Conservation (phyloP, 2,797 vertebrate species). For the Sphaeramia orbicularis region DNA sequence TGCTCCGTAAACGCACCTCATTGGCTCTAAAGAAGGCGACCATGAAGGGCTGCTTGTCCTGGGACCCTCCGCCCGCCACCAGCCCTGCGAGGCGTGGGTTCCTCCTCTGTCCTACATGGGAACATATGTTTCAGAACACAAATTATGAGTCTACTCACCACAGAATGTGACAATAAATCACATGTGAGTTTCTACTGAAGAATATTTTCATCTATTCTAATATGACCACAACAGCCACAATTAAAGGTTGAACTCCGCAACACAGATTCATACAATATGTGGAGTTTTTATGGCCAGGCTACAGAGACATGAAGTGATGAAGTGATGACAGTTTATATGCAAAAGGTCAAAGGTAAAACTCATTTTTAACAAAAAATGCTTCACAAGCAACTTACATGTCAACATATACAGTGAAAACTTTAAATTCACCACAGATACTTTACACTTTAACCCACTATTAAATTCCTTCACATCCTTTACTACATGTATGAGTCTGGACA, state of each 20-base stretch:
- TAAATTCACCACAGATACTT: background rate
- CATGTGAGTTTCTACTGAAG: slow-evolving; percentile 11
- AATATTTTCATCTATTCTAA: slow-evolving; percentile 39
- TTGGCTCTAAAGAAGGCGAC: slow-evolving; percentile 97
- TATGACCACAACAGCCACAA: slow-evolving; percentile 24
- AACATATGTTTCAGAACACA: slow-evolving; percentile 36
- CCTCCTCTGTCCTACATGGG: slow-evolving; percentile 88
- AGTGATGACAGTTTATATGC: too few species aligned
- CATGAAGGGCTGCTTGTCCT: slow-evolving; percentile 95
- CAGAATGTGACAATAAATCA: background rate
- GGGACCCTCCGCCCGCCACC: slow-evolving; percentile 87
- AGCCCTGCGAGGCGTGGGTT: slow-evolving; percentile 90
- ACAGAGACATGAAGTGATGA: too few species aligned
- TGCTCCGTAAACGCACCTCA: slow-evolving; percentile 91
- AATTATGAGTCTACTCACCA: background rate
- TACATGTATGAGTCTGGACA: too few species aligned
- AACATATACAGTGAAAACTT: too few species aligned
- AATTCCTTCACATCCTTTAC: too few species aligned
- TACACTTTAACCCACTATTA: too few species aligned
- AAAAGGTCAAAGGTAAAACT: too few species aligned
- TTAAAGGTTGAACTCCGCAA: background rate
- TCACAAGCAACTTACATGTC: too few species aligned
- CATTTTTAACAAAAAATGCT: too few species aligned
- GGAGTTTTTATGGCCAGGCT: background rate
- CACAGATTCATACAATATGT: slow-evolving; percentile 24